phyloP scores from a whole-genome alignment of 2,888 invertebrate species.

The Megastigmus dorsalis region DNA sequence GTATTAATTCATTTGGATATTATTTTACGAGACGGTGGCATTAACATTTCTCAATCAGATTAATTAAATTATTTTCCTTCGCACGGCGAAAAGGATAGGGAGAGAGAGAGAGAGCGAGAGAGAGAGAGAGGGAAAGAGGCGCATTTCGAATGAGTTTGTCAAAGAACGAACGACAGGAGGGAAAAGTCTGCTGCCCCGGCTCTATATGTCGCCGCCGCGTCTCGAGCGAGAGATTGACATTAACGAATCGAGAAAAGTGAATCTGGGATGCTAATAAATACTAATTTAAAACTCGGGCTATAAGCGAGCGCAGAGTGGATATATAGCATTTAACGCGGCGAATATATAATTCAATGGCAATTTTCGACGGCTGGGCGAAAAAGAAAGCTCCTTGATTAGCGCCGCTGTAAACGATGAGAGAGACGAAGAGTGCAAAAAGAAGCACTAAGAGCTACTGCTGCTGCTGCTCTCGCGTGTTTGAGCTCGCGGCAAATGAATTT shows the following conservation, averaged over 20 bases:
- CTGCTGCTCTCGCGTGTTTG: not conserved
- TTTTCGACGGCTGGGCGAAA: slow-evolving; percentile 6
- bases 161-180: slow-evolving; percentile 48
- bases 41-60: slow-evolving; percentile 72
- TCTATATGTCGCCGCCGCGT: not conserved
- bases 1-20: slow-evolving; percentile 72
- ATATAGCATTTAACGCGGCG: not conserved
- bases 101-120: too few relatives aligned
- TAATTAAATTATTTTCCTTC: slow-evolving; percentile 70
- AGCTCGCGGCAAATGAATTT: slow-evolving; percentile 27
- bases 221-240: slow-evolving; percentile 33
- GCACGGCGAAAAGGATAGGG: slow-evolving; percentile 33
- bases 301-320: slow-evolving; percentile 32
- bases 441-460: too few relatives aligned
- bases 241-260: slow-evolving; percentile 48
- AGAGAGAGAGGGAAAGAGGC: too few relatives aligned
- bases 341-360: slow-evolving; percentile 23
- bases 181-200: too few relatives aligned
- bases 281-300: slow-evolving; percentile 47
- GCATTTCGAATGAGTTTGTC: slow-evolving; percentile 34
- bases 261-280: slow-evolving; percentile 44
- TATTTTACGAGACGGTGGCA: slow-evolving; percentile 67
- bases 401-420: slow-evolving; percentile 3
- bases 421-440: too few relatives aligned
- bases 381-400: slow-evolving; percentile 5